Evolutionary conservation across 2,797 vertebrate genomes (phyloP).

Genomic region (Pterois miles): DNA sequence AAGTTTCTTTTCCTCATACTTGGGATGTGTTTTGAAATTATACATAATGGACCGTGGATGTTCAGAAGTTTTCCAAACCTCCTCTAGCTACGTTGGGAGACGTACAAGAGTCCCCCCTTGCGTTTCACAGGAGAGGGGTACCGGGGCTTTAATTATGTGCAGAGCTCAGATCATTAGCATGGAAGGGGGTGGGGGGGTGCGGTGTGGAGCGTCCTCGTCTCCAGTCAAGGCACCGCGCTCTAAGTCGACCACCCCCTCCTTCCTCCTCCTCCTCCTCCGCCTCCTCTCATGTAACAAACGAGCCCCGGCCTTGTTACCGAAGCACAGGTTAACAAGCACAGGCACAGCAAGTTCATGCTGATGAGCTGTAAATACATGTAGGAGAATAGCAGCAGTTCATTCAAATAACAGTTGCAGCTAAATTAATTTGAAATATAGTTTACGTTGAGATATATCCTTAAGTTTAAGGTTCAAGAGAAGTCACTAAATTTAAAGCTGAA

Average conservation of each 20-base stretch:
- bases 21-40: constrained; percentile 96
- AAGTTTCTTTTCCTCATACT: constrained; percentile 96
- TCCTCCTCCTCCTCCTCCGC: constrained; percentile 54
- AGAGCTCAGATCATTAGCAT: constrained; percentile 79
- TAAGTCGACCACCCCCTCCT: constrained; percentile 68
- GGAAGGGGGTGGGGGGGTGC: constrained; percentile 66
- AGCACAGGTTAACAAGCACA: constrained; percentile 76
- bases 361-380: constrained; percentile 53
- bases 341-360: constrained; percentile 53
- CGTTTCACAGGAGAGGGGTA: constrained; percentile 74
- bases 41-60: constrained; percentile 98
- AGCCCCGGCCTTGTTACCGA: constrained; percentile 73
- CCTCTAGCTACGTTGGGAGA: constrained; percentile 83
- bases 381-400: constrained; percentile 22
- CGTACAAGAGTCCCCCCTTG: constrained; percentile 72
- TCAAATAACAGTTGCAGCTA: background rate
- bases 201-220: constrained; percentile 61
- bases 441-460: background rate
- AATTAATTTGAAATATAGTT: background rate
- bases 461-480: background rate
- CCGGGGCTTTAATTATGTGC: constrained; percentile 81
- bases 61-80: constrained; percentile 96
- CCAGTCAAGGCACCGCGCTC: constrained; percentile 72
- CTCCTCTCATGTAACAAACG: constrained; percentile 77
- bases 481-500: background rate